Conservation (phyloP, 2,888 invertebrate species). For the Acleris literana region DNA sequence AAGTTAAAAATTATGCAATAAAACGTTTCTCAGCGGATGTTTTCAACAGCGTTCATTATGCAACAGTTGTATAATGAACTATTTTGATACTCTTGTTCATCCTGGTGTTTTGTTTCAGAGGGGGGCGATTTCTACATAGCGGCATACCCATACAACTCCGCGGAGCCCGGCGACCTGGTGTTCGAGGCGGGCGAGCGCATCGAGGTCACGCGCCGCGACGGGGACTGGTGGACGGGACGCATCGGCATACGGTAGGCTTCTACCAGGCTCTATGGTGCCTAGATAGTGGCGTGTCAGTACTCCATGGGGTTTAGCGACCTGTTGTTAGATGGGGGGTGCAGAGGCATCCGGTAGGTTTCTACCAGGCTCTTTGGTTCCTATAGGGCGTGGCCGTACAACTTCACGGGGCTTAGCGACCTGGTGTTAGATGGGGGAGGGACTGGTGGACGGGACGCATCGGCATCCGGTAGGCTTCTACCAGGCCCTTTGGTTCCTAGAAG, state of each 20-base stretch:
- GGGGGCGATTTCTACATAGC: constrained; percentile 92
- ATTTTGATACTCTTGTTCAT: too few species aligned
- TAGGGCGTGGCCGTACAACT: constrained; percentile 52
- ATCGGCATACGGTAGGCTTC: constrained; percentile 85
- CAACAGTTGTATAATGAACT: too few species aligned
- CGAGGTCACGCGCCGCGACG: constrained; percentile 93
- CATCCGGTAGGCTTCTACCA: constrained; percentile 65
- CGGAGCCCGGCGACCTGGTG: constrained; percentile 94
- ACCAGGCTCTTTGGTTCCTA: too few species aligned
- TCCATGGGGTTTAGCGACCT: too few species aligned
- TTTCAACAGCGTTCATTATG: too few species aligned
- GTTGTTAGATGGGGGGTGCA: too few species aligned
- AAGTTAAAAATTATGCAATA: too few species aligned
- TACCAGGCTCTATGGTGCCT: too few species aligned
- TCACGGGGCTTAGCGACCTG: constrained; percentile 95
- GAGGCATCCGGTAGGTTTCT: too few species aligned
- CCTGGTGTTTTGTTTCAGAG: constrained; percentile 47
- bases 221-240: constrained; percentile 99
- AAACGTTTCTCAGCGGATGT: too few species aligned
- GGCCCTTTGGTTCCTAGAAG: too few species aligned
- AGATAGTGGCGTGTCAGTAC: too few species aligned
- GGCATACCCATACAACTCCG: constrained; percentile 94
- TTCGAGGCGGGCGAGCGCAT: constrained; percentile 95
- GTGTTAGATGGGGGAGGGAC: constrained; percentile 96
- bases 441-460: constrained; percentile 99